These are phyloP conservation scores for Leucoraja erinaceus DNA, from an alignment of 2,113 vertebrate genomes.

Conservation along the genomic window DNA sequence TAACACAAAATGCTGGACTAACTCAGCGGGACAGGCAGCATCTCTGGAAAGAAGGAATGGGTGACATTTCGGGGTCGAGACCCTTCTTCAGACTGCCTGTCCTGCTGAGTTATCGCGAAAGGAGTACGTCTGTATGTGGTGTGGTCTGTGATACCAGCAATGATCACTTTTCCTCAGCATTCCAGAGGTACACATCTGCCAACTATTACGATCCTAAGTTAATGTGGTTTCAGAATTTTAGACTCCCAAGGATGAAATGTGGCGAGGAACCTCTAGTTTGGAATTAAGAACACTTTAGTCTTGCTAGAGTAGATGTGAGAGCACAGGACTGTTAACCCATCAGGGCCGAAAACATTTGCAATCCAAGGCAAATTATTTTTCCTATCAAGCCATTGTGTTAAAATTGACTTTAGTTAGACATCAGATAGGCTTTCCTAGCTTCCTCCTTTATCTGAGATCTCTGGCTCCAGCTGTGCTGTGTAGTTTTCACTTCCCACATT, in stretches of 20 bases:
- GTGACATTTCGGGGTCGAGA: no score
- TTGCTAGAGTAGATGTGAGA: background rate
- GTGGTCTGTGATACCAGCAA: background rate
- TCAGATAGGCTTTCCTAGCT: no score
- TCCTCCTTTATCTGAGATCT: no score
- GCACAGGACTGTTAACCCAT: background rate
- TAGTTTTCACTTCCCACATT: no score
- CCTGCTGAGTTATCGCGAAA: no score
- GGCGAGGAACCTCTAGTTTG: background rate
- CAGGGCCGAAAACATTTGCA: background rate
- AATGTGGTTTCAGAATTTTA: constrained; percentile 22
- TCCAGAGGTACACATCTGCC: background rate
- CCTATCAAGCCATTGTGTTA: background rate
- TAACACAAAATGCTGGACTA: no score
- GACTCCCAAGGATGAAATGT: background rate
- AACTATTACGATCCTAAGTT: background rate
- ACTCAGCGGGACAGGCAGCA: no score
- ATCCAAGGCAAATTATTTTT: background rate
- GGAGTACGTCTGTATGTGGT: background rate
- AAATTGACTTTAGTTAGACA: background rate
- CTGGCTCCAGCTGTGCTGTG: no score
- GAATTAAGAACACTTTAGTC: background rate
- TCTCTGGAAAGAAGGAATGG: no score
- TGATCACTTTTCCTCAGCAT: background rate
- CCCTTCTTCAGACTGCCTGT: no score